Evolutionary conservation across 2,113 vertebrate species (phyloP).

Genomic region (Hippolais icterina): DNA sequence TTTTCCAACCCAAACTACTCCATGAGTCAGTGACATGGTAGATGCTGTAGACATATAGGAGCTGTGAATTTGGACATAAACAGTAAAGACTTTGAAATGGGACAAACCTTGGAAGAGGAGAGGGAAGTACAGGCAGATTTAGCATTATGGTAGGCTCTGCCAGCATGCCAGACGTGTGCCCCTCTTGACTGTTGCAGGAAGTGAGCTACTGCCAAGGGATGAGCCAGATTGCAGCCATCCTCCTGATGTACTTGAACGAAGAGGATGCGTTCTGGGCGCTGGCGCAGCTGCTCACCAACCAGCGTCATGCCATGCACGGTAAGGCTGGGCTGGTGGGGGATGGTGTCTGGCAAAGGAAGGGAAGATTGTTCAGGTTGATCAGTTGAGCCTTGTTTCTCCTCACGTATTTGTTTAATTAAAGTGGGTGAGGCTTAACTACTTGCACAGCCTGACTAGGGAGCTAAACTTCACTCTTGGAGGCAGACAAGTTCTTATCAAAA

Average conservation of each 20-base stretch:
- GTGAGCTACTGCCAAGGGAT: constrained; percentile 93
- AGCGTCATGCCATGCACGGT: constrained; percentile 88
- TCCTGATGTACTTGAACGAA: constrained; percentile 89
- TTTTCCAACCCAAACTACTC: neutral
- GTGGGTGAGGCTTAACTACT: neutral
- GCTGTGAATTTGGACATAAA: neutral
- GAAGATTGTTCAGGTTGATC: neutral
- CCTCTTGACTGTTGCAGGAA: constrained; percentile 75
- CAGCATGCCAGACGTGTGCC: neutral
- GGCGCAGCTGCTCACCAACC: constrained; percentile 85
- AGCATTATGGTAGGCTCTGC: neutral
- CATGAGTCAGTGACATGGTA: neutral
- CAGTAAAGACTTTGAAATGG: neutral
- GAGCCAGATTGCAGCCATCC: constrained; percentile 88
- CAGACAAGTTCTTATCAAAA: neutral
- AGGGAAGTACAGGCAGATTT: neutral
- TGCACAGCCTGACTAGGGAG: accelerated
- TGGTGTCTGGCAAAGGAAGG: neutral
- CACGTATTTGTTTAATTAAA: neutral
- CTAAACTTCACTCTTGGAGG: neutral
- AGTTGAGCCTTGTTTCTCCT: neutral
- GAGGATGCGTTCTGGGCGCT: constrained; percentile 91
- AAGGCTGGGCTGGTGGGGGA: neutral
- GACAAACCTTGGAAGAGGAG: neutral
- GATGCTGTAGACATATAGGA: neutral